Base-by-base conservation (phyloP, 2,797 vertebrate species). In the Oreochromis mossambicus region DNA sequence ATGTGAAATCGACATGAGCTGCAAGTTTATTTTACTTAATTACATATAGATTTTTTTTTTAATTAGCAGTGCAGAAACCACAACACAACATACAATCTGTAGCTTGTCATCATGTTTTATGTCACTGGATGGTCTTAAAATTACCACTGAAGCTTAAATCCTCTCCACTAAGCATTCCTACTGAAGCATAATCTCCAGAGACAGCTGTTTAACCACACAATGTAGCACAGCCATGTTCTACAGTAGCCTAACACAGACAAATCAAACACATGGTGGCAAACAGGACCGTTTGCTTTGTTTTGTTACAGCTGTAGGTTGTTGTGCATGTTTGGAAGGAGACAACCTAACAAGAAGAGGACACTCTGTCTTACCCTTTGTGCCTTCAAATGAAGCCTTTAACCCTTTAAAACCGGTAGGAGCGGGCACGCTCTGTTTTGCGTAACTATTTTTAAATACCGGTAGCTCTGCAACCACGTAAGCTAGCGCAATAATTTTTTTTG, bases 1-100 rank as follows among this genome's bases (percentile, higher is more conserved):
- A 26, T 50, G 0, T 29, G 1, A n/a, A 75, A 32, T 0, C 10
- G 0, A 48, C 24, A 48, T 7, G 9, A 38, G 38, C 8, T 41
- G 14, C 13, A 8, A 43, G 12, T 38, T 66, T 21, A 41, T 11
- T 70, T 0, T 46, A 34, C 56, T 1, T 26, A 19, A 48, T 73
- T 11, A 7, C 14, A 11, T 17, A 73, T 29, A 48, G 14, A 19
- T 29, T 46, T 3, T 0, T 11, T 24, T 10, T 24, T 46, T 26
- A 43, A 43, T 68, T 41, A 6, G 66, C 63, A 43, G 63, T 24
- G 5, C 3, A 68, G 3, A 68, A 68, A 70, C n/a, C 5, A 11
- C 66, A 46, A 17, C 24, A 73, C 24, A 46, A 21, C 38, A 68
- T 3, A 15, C 63, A 48, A 46, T 19, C 24, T 73, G 15, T 29